These are phyloP conservation scores for Microdon myrmicae DNA, from an alignment of 2,888 invertebrate species.

Conservation along the genomic window DNA sequence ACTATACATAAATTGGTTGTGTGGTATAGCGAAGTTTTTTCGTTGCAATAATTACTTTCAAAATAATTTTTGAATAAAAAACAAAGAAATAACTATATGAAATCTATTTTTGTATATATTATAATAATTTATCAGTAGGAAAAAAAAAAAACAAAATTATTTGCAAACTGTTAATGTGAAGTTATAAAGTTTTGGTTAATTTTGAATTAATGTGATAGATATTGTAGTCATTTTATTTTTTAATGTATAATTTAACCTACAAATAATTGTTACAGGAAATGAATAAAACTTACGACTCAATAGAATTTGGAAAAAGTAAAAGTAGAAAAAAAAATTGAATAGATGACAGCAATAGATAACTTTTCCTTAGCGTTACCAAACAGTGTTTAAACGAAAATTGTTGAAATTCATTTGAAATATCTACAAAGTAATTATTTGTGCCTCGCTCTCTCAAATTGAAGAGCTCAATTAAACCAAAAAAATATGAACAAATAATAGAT, in stretches of 20 bases:
- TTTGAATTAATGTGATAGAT: conserved; percentile 40
- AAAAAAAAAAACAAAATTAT: not conserved
- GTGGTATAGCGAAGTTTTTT: too few species aligned
- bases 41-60: too few species aligned
- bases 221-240: conserved; percentile 39
- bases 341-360: conserved; percentile 1
- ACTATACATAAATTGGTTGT: too few species aligned
- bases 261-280: too few species aligned
- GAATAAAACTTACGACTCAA: too few species aligned
- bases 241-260: conserved; percentile 19
- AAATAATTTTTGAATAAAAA: too few species aligned
- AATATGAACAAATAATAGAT: not conserved
- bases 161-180: not conserved
- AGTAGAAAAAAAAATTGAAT: conserved; percentile 4
- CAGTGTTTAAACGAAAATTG: too few species aligned
- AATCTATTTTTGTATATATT: too few species aligned
- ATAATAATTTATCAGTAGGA: too few species aligned
- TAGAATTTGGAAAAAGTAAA: too few species aligned
- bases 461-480: conserved; percentile 17
- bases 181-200: conserved; percentile 16
- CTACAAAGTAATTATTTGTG: conserved; percentile 35
- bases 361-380: too few species aligned
- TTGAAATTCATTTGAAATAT: conserved; percentile 26
- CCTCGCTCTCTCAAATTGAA: conserved; percentile 26
- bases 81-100: too few species aligned